A percentile compares a stretch with the other conserved stretches of the same genome.
These are phyloP conservation scores for Psylliodes chrysocephalus DNA, from an alignment of 2,888 invertebrate species.

Conservation along the genomic window DNA sequence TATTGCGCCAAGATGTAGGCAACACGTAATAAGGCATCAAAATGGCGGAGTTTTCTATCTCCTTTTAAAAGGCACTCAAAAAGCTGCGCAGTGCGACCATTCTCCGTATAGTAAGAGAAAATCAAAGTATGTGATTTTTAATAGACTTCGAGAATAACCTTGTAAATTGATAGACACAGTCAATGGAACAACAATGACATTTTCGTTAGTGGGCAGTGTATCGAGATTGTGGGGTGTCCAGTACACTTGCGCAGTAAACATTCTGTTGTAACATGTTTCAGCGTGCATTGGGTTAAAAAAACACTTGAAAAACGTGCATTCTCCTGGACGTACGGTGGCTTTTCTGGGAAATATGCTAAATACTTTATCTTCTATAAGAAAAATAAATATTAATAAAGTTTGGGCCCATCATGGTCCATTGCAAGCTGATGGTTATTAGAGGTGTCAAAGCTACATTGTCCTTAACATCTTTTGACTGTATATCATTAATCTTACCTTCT, in stretches of 20 bases:
- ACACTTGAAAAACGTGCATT: slow-evolving; percentile 58
- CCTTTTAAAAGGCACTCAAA: too few relatives aligned
- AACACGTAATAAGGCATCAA: too few relatives aligned
- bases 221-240: slow-evolving; percentile 47
- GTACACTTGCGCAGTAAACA: slow-evolving; percentile 55
- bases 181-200: slow-evolving; percentile 30
- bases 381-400: slow-evolving; percentile 16
- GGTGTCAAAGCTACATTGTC: too few relatives aligned
- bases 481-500: slow-evolving; percentile 47
- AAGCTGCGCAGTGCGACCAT: too few relatives aligned
- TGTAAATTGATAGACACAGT: slow-evolving; percentile 37
- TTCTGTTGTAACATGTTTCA: slow-evolving; percentile 53
- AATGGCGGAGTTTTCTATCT: too few relatives aligned
- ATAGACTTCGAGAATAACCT: too few relatives aligned
- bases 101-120: too few relatives aligned
- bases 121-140: too few relatives aligned
- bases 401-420: neutral
- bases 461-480: too few relatives aligned
- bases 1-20: too few relatives aligned
- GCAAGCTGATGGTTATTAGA: too few relatives aligned
- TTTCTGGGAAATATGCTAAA: slow-evolving; percentile 57
- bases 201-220: neutral
- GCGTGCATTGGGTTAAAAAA: slow-evolving; percentile 55
- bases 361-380: slow-evolving; percentile 51
- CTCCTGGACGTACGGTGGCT: slow-evolving; percentile 49